Evolutionary conservation across 2,113 vertebrate genomes (phyloP), one percentile per base, ranked within the genome.

Genomic region (Anser brachyrhynchus): DNA sequence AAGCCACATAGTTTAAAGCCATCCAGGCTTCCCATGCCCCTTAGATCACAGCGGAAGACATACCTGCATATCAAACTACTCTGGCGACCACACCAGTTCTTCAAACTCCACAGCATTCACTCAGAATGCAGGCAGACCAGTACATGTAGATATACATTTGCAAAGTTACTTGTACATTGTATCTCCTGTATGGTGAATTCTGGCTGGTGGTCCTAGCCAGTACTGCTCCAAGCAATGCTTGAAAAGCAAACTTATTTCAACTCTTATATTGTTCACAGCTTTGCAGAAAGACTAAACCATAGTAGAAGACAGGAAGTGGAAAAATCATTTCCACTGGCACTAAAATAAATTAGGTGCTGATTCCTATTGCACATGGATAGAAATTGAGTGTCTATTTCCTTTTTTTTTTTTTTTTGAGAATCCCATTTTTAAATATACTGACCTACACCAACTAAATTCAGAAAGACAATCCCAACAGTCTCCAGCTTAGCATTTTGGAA

Each of bases 111-210:
- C 0, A 3, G n/a, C 46, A 33, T 21, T 33, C 57, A 22, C 46
- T 46, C 37, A 66, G 15, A 52, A 7, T 0, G 6, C 0, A 66
- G 35, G 37, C 43, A 86, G n/a, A 51, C 35, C 9, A 39, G 9
- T 4, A 20, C 22, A 13, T 2, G 1, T 0, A 10, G 16, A 28
- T 46, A 11, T 0, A 58, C 13, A 69, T 41, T 82, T 33, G 9
- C 23, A 8, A 23, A 51, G 29, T 19, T 37, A 49, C 23, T 20
- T 64, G 10, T 5, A 41, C 21, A n/a, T 23, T 33, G 5, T 22
- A 31, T 14, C 18, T 71, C 17, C 35, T 46, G 10, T 19, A 19
- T 0, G 4, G 16, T 33, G 10, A 54, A 18, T 62, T 55, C 43
- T 22, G 23, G 33, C 37, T 26, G 4, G 14, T 1, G 67, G 17